phyloP scores from a whole-genome alignment of 92 coral and sea anemone genomes.

The Zoanthus solanderi region DNA sequence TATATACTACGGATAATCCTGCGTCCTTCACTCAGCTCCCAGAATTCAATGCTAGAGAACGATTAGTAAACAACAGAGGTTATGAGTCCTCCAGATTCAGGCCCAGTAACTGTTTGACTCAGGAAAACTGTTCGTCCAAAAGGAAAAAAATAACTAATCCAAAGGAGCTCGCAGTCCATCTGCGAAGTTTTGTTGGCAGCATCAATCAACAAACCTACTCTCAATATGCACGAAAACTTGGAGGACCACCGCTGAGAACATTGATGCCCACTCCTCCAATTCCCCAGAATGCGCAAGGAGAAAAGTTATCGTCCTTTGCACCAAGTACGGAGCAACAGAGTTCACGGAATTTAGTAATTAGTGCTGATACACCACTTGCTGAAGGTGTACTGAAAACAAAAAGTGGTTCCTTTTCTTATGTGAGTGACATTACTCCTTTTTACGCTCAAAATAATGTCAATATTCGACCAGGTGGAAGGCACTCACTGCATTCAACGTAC shows the following conservation, averaged over 20 bases:
- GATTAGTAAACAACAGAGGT: not conserved
- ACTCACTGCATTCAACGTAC: not conserved
- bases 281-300: not conserved
- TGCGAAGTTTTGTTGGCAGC: constrained; percentile 29
- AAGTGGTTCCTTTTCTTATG: not conserved
- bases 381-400: constrained; percentile 16
- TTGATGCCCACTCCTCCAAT: not conserved
- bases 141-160: not conserved
- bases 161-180: constrained; percentile 18
- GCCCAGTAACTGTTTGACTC: not conserved
- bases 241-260: constrained; percentile 5
- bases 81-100: not conserved
- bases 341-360: constrained; percentile 5
- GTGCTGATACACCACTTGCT: constrained; percentile 21
- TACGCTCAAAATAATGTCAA: not conserved
- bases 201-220: constrained; percentile 24
- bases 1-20: not conserved
- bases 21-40: not conserved
- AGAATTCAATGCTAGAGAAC: not conserved
- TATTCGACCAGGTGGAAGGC: not conserved
- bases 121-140: not conserved
- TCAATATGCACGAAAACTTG: constrained; percentile 13
- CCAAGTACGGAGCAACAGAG: not conserved
- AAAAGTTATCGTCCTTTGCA: not conserved
- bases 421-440: not conserved